phyloP scores from a whole-genome alignment of 2,888 invertebrate genomes.

The Volucella inanis region DNA sequence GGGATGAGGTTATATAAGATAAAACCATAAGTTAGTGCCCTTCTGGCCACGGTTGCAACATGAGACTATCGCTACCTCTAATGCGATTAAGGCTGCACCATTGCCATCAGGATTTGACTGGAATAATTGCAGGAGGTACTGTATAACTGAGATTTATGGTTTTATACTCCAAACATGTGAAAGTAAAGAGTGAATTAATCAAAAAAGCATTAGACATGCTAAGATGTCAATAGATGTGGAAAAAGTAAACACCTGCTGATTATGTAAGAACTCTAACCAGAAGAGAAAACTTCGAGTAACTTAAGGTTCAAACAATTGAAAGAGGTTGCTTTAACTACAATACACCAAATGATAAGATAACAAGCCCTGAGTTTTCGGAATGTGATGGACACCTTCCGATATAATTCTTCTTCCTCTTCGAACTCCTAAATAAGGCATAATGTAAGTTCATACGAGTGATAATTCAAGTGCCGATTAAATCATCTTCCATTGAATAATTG shows the following conservation, averaged over 20 bases:
- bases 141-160: slow-evolving; percentile 45
- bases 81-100: slow-evolving; percentile 3
- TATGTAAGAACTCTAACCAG: slow-evolving; percentile 10
- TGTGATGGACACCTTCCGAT: too few species aligned
- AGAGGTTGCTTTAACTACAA: not conserved
- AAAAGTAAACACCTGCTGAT: slow-evolving; percentile 50
- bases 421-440: too few species aligned
- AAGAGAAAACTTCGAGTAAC: not conserved
- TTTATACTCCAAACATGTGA: slow-evolving; percentile 41
- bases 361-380: too few species aligned
- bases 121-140: slow-evolving; percentile 38
- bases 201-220: slow-evolving; percentile 21
- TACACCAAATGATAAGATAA: not conserved
- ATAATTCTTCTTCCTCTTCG: too few species aligned
- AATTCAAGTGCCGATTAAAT: too few species aligned
- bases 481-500: too few species aligned
- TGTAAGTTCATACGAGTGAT: too few species aligned
- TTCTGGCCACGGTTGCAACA: slow-evolving; percentile 63
- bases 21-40: slow-evolving; percentile 59
- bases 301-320: not conserved
- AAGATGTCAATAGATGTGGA: not conserved
- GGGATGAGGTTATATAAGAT: slow-evolving; percentile 67
- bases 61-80: slow-evolving; percentile 11
- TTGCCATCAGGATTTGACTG: slow-evolving; percentile 49
- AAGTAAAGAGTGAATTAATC: slow-evolving; percentile 52